A percentile compares a stretch with the other conserved stretches of the same genome.
Conservation (phyloP, 2,797 vertebrate species). For the Catharus ustulatus region DNA sequence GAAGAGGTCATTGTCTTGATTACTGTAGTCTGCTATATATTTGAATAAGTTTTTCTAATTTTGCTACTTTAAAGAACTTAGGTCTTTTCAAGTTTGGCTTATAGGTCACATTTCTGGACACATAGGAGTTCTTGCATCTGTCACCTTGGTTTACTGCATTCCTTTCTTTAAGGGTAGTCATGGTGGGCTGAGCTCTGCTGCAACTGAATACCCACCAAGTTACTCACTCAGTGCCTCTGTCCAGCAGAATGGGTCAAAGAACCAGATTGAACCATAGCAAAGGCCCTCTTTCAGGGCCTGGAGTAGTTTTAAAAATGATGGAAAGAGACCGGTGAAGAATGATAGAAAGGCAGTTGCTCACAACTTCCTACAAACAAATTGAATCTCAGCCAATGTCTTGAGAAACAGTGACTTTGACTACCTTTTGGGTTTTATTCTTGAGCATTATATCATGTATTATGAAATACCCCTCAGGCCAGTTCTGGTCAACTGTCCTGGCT, state of each 20-base stretch:
- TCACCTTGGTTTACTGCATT: not conserved
- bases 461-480: not conserved
- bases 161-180: not conserved
- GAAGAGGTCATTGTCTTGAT: not conserved
- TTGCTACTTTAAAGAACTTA: not conserved
- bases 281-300: not conserved
- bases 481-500: not conserved
- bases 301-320: not conserved
- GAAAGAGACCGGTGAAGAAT: rapidly evolving
- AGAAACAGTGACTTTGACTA: not conserved
- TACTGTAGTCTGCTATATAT: not conserved
- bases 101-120: not conserved
- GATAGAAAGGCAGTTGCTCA: not conserved
- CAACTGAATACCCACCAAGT: not conserved
- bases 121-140: not conserved
- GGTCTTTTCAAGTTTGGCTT: not conserved
- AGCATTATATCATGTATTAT: not conserved
- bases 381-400: not conserved
- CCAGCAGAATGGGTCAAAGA: not conserved
- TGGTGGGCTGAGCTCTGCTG: not conserved
- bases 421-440: not conserved
- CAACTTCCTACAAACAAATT: not conserved
- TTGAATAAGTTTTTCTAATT: not conserved
- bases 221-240: not conserved
- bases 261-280: not conserved